Conservation (phyloP, 2,888 invertebrate species). For the Lingula anatina region DNA sequence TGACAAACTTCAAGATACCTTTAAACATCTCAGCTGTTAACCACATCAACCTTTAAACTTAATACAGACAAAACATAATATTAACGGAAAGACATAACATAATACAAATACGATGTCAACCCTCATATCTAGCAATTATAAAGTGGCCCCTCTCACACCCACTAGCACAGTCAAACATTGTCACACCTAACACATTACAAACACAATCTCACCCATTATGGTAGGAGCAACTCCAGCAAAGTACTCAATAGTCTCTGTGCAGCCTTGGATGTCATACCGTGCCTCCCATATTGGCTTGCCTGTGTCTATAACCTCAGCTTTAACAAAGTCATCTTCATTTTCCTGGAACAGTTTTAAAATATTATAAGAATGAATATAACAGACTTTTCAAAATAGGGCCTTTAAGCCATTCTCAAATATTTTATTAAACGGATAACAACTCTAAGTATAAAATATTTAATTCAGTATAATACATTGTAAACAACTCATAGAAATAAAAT, state of each 20-base stretch:
- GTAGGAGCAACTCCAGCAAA: constrained; percentile 55
- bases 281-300: constrained; percentile 61
- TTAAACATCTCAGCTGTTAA: no score
- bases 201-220: constrained; percentile 42
- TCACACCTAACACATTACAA: background rate
- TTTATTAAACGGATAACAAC: no score
- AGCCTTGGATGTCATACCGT: constrained; percentile 55
- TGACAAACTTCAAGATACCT: no score
- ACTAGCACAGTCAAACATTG: no score
- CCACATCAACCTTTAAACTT: no score
- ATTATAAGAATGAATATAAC: background rate
- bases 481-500: no score
- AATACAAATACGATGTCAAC: no score
- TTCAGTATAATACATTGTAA: background rate
- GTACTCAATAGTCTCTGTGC: constrained; percentile 57
- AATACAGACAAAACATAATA: no score
- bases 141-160: no score
- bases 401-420: background rate
- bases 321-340: constrained; percentile 39
- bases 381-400: background rate
- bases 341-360: constrained; percentile 25
- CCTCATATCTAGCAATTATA: no score
- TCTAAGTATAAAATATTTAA: no score
- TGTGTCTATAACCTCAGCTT: constrained; percentile 52
- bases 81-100: no score